Base-by-base conservation (phyloP, 2,113 vertebrate species). In the Cavia aperea region DNA sequence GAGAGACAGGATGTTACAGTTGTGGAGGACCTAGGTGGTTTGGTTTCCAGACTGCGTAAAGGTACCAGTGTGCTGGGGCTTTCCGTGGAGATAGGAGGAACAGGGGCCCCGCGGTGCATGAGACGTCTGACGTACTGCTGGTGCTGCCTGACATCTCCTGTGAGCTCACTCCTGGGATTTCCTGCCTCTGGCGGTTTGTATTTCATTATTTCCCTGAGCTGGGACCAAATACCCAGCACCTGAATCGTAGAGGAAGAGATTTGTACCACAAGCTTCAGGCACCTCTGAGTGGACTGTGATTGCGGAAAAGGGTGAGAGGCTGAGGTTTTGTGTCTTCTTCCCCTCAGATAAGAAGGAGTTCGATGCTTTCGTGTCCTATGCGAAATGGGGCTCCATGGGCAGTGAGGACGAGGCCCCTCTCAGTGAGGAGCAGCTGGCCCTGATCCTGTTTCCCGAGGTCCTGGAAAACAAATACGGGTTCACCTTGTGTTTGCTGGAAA, bases 321-420 rank as follows among this genome's bases (percentile, higher is more conserved):
- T 89, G 49, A 14, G 0, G 0, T 26, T 56, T 60, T 49, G 7
- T 58, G 3, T 60, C 81, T 90, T 90, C 46, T 26, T 86, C 60
- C 31, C 49, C 54, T 96, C 93, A 99, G 98, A 98, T 82, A 95
- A 97, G 46, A 99, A 99, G 94, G 97, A 98, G 88, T 99, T 98
- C 75, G 99, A 99, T 83, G 99, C 98, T 0, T 98, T 99, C 88
- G 95, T 99, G 86, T 99, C 99, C 1, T 98, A 98, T 70, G 98
- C 98, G 39, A 98, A 98, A 95, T 39, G 81, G 36, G 89, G 88
- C 33, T 91, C 92, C 73, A 89, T 91, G 73, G 95, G 93, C 73
- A 95, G 7, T 24, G 92, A 90, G 39, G 58, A 77, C 56, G 56
- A 93, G 3, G 15, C 93, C 7, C 91, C 89, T 68, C 86, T 94